Percentiles rank a stretch among this genome's conserved stretches.
Evolutionary conservation across 2,113 vertebrate species (phyloP).

Genomic region (Beaufortia kweichowensis): DNA sequence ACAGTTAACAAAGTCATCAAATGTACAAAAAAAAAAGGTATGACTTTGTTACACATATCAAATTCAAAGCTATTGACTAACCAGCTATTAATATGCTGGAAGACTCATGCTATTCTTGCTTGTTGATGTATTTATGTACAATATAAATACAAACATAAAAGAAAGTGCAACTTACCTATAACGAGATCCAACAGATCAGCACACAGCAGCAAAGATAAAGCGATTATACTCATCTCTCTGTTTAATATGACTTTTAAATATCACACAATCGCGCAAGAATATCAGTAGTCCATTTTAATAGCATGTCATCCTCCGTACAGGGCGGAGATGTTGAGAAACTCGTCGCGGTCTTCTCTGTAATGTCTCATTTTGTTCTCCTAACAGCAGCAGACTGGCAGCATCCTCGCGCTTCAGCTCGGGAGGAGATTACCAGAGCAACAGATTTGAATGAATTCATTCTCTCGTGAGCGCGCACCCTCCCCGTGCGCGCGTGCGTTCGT

Average conservation of each 20-base stretch:
- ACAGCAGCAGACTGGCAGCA: background rate
- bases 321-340: conserved; percentile 35
- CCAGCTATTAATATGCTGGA: too few relatives aligned
- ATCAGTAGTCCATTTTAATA: conserved; percentile 12
- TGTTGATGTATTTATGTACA: too few relatives aligned
- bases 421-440: conserved; percentile 55
- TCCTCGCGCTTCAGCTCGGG: conserved; percentile 36
- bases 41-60: too few relatives aligned
- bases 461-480: conserved; percentile 33
- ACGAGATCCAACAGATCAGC: conserved; percentile 54
- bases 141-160: background rate
- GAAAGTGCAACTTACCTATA: conserved; percentile 60
- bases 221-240: conserved; percentile 64
- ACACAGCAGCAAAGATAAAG: conserved; percentile 62
- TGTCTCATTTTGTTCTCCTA: conserved; percentile 51
- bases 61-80: too few relatives aligned
- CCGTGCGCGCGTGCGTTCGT: background rate
- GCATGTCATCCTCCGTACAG: conserved; percentile 46
- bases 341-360: conserved; percentile 18
- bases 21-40: too few relatives aligned
- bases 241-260: conserved; percentile 50
- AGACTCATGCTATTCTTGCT: background rate
- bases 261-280: background rate
- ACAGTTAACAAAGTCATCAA: too few relatives aligned
- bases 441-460: conserved; percentile 58